A percentile compares a stretch with the other conserved stretches of the same genome.
Evolutionary conservation across 2,888 invertebrate species (phyloP).

Genomic region (Lasioglossum leucozonium): DNA sequence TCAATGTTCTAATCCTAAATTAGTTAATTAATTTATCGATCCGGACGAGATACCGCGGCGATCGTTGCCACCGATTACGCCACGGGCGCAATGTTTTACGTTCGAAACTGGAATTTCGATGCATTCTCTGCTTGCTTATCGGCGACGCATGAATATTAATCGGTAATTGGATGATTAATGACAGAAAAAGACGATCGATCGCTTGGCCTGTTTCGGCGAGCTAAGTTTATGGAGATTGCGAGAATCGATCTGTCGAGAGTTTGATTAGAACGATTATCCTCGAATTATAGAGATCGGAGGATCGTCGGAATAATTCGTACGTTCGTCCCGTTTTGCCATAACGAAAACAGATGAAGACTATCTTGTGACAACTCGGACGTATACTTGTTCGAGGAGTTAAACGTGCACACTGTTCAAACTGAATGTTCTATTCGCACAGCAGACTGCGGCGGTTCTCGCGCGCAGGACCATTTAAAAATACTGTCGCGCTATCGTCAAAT

Average conservation of each 20-base stretch:
- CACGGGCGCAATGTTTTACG: conserved; percentile 32
- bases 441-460: no score
- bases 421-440: no score
- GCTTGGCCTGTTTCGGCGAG: background rate
- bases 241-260: background rate
- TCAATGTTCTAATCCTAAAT: conserved; percentile 62
- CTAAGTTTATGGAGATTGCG: conserved; percentile 4
- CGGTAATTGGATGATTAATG: conserved; percentile 22
- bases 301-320: background rate
- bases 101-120: conserved; percentile 28
- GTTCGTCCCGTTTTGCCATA: background rate
- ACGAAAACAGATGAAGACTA: accelerated
- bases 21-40: conserved; percentile 59
- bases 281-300: background rate
- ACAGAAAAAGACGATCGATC: background rate
- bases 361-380: background rate
- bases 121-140: conserved; percentile 19
- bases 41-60: conserved; percentile 4
- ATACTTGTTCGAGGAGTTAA: no score
- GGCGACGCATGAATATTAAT: conserved; percentile 34
- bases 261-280: conserved; percentile 2
- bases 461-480: no score
- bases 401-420: no score
- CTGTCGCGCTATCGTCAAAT: no score
- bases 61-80: conserved; percentile 35